These are phyloP conservation scores for Vulpes vulpes DNA, from an alignment of 2,113 vertebrate genomes.

Conservation along the genomic window DNA sequence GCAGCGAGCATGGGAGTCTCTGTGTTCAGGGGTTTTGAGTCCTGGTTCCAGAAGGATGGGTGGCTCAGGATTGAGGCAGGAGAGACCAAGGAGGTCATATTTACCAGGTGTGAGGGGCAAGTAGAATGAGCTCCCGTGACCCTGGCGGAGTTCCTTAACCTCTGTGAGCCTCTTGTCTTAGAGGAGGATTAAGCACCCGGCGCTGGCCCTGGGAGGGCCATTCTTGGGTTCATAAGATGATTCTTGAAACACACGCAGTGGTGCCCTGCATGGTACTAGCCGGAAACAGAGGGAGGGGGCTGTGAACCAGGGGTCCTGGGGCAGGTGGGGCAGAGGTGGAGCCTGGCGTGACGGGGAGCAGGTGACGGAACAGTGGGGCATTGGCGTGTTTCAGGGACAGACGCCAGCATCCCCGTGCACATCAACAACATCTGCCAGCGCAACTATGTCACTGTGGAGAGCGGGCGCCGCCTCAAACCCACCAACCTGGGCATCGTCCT, in stretches of 20 bases:
- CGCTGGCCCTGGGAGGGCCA: rapidly evolving
- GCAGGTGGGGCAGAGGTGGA: not conserved
- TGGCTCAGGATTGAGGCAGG: not conserved
- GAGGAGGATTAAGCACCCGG: not conserved
- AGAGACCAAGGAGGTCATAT: not conserved
- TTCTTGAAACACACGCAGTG: not conserved
- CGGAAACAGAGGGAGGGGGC: not conserved
- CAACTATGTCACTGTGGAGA: slow-evolving; percentile 98
- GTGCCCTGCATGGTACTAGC: not conserved
- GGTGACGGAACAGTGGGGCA: not conserved
- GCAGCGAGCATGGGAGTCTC: not conserved
- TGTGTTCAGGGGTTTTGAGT: not conserved
- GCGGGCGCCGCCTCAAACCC: slow-evolving; percentile 95
- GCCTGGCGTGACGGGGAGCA: not conserved
- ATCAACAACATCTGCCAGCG: slow-evolving; percentile 99
- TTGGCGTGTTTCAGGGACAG: slow-evolving; percentile 91
- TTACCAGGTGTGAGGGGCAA: not conserved
- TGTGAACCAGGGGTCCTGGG: not conserved
- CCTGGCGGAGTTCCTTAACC: not conserved
- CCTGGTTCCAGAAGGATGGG: not conserved
- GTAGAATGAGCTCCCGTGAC: not conserved
- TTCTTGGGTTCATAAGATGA: not conserved
- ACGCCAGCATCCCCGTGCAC: slow-evolving; percentile 98
- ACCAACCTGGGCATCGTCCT: slow-evolving; percentile 98
- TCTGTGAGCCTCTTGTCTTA: not conserved